Percentiles rank a stretch among this genome's conserved stretches.
Conservation (phyloP, 2,888 invertebrate genomes). For the Rhabditophanes sp. region DNA sequence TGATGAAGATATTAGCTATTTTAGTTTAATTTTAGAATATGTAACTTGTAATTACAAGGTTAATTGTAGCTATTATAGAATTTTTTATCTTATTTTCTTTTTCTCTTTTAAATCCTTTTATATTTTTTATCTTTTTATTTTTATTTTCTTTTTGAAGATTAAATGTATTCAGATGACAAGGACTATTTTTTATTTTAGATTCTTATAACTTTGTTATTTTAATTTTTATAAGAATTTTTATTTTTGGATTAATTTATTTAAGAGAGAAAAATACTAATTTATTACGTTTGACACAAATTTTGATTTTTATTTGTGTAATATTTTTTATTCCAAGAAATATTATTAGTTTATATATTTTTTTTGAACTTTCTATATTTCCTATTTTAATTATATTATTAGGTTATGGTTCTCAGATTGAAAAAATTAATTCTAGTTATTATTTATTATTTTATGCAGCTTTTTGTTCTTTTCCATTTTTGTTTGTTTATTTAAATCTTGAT, state of each 20-base stretch:
- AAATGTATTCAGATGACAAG: slow-evolving; percentile 4
- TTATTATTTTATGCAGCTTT: slow-evolving; percentile 26
- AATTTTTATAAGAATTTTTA: slow-evolving; percentile 22
- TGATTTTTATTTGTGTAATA: slow-evolving; percentile 19
- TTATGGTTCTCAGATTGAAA: slow-evolving; percentile 27
- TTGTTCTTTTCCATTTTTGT: slow-evolving; percentile 28
- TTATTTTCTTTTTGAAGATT: slow-evolving; percentile 7
- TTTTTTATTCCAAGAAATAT: slow-evolving; percentile 28
- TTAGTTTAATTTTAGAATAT: slow-evolving; percentile 23
- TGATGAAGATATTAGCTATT: slow-evolving; percentile 32
- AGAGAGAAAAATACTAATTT: no score
- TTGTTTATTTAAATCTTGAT: slow-evolving; percentile 21
- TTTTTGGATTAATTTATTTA: no score
- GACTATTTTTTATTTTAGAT: slow-evolving; percentile 11
- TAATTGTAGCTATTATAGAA: slow-evolving; percentile 16
- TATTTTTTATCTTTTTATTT: slow-evolving; percentile 10
- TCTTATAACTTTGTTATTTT: slow-evolving; percentile 19
- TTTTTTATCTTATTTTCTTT: slow-evolving; percentile 5
- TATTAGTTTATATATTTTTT: slow-evolving; percentile 25
- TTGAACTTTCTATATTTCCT: slow-evolving; percentile 26
- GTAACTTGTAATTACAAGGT: slow-evolving; percentile 26
- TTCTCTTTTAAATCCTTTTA: slow-evolving; percentile 19
- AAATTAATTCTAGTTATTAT: slow-evolving; percentile 28
- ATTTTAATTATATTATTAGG: slow-evolving; percentile 26
- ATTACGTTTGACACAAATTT: no score